Base-by-base conservation (phyloP, 2,113 vertebrate species). In the Daphoenositta chrysoptera region DNA sequence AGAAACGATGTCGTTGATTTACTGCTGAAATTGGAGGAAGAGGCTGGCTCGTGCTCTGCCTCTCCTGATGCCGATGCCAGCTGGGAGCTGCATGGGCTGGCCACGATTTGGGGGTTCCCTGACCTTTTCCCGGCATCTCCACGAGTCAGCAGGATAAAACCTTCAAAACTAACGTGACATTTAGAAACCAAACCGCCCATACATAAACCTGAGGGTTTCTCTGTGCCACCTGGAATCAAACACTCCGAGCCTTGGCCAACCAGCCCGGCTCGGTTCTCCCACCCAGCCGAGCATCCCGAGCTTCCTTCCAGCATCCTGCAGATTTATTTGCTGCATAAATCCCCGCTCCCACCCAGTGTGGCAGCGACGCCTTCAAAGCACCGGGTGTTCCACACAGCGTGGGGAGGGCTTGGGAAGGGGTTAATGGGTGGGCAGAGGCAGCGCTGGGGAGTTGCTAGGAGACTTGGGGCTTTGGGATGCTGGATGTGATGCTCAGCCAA, bases 401-500 rank as follows among this genome's bases (percentile, higher is more conserved):
- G 15, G 71, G 70, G 78, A 33, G 70, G 47, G 42, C 53, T 88
- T 30, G 39, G 83, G 88, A 94, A 84, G 50, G 93, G 93, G 89
- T 91, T 95, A 96, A 91, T 7, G 57, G 92, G 91, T 94, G 93
- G 91, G 93, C 84, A 93, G 89, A 89, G 81, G 75, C 91, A 89
- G 89, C 1, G 4, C 81, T 63, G 91, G 91, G 94, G 88, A 81
- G 96, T 93, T 97, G 95, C 96, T 96, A 95, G 96, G 94, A 95
- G 92, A 96, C 92, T 92, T 89, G 61, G 89, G 71, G 84, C 92
- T 95, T 88, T 44, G n/a, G 87, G 94, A 96, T 96, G 93, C 93
- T 83, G 90, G 91, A 71, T 92, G 83, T 24, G 93, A n/a, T 84
- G 87, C 84, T 93, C 64, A 93, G 93, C 91, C 89, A 89, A 87